These are phyloP conservation scores for Monoplex corrugatus DNA, from an alignment of 2,888 invertebrate species.

Conservation along the genomic window DNA sequence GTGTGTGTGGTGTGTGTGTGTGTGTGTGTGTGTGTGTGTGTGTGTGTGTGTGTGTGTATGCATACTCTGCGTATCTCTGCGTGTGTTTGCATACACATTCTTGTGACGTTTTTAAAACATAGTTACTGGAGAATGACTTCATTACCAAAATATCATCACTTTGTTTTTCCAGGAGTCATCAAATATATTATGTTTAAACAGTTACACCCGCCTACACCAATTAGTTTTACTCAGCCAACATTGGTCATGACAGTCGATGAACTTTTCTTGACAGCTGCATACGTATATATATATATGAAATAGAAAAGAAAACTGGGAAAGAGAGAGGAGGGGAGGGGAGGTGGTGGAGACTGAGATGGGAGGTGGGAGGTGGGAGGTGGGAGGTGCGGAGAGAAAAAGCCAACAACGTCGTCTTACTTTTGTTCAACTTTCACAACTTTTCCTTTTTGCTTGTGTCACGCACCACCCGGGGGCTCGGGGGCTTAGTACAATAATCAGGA, in stretches of 20 bases:
- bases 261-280: too few relatives aligned
- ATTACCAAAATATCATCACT: too few relatives aligned
- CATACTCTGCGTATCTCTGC: background rate
- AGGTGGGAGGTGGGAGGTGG: background rate
- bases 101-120: too few relatives aligned
- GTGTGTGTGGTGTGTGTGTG: background rate
- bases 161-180: too few relatives aligned
- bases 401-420: conserved; percentile 33
- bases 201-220: too few relatives aligned
- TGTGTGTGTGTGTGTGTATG: conserved; percentile 23
- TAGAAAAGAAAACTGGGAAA: background rate
- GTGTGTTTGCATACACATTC: background rate
- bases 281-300: background rate
- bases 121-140: too few relatives aligned
- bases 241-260: too few relatives aligned
- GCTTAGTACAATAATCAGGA: conserved; percentile 35
- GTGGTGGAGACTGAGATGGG: background rate
- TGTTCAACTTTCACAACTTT: conserved; percentile 43
- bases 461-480: background rate
- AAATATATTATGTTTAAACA: too few relatives aligned
- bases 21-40: conserved; percentile 12
- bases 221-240: too few relatives aligned
- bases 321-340: background rate
- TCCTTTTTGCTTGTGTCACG: conserved; percentile 45
- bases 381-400: background rate